Evolutionary conservation across 2,888 invertebrate genomes (phyloP).

Genomic region (Volucella bombylans): DNA sequence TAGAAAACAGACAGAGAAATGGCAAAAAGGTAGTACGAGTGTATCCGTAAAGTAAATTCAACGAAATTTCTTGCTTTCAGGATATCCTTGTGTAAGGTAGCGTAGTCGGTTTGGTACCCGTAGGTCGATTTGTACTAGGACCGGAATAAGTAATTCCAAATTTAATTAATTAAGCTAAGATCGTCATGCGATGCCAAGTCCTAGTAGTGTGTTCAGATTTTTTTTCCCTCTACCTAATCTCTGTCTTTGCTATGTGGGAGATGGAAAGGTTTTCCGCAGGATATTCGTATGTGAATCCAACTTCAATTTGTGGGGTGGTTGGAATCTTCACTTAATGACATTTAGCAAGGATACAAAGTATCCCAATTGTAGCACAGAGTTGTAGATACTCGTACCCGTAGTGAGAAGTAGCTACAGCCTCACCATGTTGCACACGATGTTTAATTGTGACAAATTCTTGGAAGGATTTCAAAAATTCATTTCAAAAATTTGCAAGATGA

Average conservation of each 20-base stretch:
- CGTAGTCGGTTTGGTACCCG: background rate
- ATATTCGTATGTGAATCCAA: constrained; percentile 13
- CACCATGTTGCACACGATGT: constrained; percentile 65
- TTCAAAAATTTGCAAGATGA: constrained; percentile 22
- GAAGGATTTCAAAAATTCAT: constrained; percentile 63
- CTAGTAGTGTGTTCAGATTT: constrained; percentile 18
- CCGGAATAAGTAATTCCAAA: constrained; percentile 58
- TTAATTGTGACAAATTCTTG: constrained; percentile 70
- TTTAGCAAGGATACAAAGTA: constrained; percentile 31
- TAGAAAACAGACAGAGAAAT: constrained; percentile 48
- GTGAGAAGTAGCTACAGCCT: constrained; percentile 1
- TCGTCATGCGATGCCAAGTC: constrained; percentile 34
- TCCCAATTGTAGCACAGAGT: constrained; percentile 20
- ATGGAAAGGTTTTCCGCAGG: background rate
- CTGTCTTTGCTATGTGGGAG: too few species aligned
- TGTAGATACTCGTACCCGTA: constrained; percentile 5
- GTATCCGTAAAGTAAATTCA: background rate
- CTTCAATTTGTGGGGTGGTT: background rate
- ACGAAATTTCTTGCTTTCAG: background rate
- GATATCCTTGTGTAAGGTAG: background rate
- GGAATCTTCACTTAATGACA: constrained; percentile 47
- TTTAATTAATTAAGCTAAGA: constrained; percentile 70
- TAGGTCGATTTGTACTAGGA: constrained; percentile 35
- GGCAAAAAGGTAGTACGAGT: background rate
- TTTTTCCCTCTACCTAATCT: background rate